These are phyloP conservation scores for Cyphomyrmex costatus DNA, from an alignment of 1,140 invertebrate species.

Conservation along the genomic window DNA sequence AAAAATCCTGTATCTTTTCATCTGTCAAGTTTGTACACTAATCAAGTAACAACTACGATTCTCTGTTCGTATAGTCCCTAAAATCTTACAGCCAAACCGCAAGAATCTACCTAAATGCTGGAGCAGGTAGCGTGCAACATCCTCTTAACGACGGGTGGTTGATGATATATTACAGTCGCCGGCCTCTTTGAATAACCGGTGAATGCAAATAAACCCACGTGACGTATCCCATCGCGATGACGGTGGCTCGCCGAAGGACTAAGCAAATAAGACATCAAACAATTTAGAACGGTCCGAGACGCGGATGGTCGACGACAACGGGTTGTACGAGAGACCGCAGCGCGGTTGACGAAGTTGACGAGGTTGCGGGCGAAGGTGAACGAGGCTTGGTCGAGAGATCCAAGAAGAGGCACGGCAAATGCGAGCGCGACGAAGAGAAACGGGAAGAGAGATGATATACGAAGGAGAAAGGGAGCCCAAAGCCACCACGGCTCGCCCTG, in stretches of 20 bases:
- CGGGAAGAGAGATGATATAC: conserved; percentile 66
- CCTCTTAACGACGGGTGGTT: not conserved
- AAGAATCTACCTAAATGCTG: conserved; percentile 34
- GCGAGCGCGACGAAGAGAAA: not conserved
- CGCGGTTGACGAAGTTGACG: conserved; percentile 74
- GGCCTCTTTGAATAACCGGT: conserved; percentile 65
- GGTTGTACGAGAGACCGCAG: conserved; percentile 69
- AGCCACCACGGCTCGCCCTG: conserved; percentile 80
- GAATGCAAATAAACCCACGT: conserved; percentile 82
- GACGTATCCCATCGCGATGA: conserved; percentile 73
- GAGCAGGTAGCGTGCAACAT: conserved; percentile 31
- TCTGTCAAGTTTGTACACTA: not conserved
- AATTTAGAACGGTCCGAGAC: conserved; percentile 77
- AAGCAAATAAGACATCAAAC: conserved; percentile 85
- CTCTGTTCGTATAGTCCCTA: too few relatives aligned
- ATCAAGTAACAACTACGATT: not conserved
- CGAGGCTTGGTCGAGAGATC: conserved; percentile 14
- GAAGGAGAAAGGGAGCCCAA: conserved; percentile 69
- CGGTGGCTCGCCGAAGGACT: conserved; percentile 27
- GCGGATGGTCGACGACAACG: conserved; percentile 72
- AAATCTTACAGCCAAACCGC: conserved; percentile 11
- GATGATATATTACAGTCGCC: conserved; percentile 66
- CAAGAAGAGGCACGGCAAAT: not conserved
- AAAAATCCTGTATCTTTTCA: not conserved
- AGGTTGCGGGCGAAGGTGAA: conserved; percentile 75